phyloP scores from a whole-genome alignment of 2,888 invertebrate species.

The Galerucella calmariensis region DNA sequence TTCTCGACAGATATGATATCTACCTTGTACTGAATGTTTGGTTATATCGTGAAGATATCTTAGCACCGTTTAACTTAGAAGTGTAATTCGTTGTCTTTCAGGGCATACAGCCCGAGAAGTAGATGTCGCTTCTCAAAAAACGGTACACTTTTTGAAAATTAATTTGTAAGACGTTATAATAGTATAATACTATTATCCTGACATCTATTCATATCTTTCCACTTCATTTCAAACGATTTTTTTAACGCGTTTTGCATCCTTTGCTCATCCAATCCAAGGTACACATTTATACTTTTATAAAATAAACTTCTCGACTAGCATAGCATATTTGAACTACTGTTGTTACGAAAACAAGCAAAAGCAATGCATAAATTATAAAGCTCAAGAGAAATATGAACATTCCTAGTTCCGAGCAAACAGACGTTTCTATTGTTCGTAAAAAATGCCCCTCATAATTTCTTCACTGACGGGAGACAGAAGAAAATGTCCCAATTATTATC shows the following conservation, averaged over 20 bases:
- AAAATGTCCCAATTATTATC: background rate
- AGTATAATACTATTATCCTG: too few relatives aligned
- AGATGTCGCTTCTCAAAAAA: too few relatives aligned
- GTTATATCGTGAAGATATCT: too few relatives aligned
- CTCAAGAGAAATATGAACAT: conserved; percentile 22
- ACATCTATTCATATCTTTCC: background rate
- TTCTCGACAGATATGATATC: too few relatives aligned
- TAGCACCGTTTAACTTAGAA: too few relatives aligned
- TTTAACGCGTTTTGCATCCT: background rate
- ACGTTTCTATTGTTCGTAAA: conserved; percentile 18
- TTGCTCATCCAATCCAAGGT: background rate
- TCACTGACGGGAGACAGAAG: conserved; percentile 7
- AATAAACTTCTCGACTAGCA: conserved; percentile 8
- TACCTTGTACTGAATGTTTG: too few relatives aligned
- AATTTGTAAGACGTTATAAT: too few relatives aligned
- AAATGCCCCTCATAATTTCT: conserved; percentile 2
- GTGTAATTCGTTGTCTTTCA: too few relatives aligned
- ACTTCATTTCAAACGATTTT: background rate
- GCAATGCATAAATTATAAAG: conserved; percentile 22
- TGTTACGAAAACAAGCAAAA: conserved; percentile 3
- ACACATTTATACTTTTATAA: background rate
- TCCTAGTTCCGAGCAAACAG: background rate
- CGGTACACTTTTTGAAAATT: too few relatives aligned
- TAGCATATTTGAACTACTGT: background rate
- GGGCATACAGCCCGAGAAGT: too few relatives aligned